Evolutionary conservation across 2,888 invertebrate species (phyloP).

Genomic region (Micoletzkya japonica): DNA sequence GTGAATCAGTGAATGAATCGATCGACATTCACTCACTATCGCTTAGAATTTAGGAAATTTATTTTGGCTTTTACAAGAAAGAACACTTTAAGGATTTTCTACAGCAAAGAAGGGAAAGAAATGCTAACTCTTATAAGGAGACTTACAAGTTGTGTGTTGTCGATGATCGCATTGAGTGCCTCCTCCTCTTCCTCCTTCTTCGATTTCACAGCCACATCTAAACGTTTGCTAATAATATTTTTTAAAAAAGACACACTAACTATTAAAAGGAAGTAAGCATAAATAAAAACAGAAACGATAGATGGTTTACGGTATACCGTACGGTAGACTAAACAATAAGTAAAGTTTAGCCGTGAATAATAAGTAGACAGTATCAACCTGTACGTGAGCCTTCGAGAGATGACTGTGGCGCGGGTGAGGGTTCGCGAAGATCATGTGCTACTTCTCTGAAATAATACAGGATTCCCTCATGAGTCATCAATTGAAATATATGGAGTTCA

Average conservation of each 20-base stretch:
- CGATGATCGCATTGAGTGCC: constrained; percentile 24
- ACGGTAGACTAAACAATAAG: too few species aligned
- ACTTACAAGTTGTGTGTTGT: constrained; percentile 24
- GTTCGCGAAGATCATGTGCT: constrained; percentile 11
- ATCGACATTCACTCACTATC: too few species aligned
- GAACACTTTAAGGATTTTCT: too few species aligned
- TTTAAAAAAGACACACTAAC: neutral
- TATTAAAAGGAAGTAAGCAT: neutral
- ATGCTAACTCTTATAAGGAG: neutral
- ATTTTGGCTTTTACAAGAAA: neutral
- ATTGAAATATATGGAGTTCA: neutral
- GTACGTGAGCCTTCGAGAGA: constrained; percentile 17
- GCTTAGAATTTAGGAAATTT: too few species aligned
- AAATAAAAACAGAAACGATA: too few species aligned
- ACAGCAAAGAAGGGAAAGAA: neutral
- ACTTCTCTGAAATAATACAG: constrained; percentile 3
- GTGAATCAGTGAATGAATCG: too few species aligned
- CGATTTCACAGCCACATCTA: constrained; percentile 20
- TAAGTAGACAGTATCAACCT: neutral
- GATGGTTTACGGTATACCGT: too few species aligned
- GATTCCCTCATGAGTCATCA: neutral
- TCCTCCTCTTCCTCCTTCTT: constrained; percentile 25
- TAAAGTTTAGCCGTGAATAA: too few species aligned
- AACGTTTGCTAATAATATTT: neutral
- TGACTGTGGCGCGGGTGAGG: constrained; percentile 16